Percentiles rank a stretch among this genome's conserved stretches.
Evolutionary conservation across 2,888 invertebrate genomes (phyloP).

Genomic region (Aphidoletes aphidimyza): DNA sequence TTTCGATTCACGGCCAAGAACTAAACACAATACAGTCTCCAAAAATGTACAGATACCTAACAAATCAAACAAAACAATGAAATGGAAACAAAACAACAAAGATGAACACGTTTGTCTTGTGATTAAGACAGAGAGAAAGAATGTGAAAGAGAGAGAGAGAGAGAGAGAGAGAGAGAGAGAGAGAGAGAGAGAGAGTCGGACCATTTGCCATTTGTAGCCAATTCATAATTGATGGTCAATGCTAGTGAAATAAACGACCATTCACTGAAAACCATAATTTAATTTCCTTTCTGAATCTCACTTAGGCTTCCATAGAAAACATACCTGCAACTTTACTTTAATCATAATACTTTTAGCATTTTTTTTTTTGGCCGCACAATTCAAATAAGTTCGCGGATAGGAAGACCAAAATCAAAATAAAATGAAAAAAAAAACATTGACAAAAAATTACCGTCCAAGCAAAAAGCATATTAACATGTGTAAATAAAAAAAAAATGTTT

Average conservation of each 20-base stretch:
- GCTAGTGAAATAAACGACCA: not conserved
- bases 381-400: too few species aligned
- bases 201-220: not conserved
- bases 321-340: not conserved
- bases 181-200: not conserved
- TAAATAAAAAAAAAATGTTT: conserved; percentile 11
- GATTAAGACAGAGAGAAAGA: too few species aligned
- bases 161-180: not conserved
- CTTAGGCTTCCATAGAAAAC: not conserved
- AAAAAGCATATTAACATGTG: not conserved
- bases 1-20: too few species aligned
- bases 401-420: not conserved
- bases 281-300: conserved; percentile 18
- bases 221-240: not conserved
- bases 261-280: conserved; percentile 1
- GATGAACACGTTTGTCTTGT: too few species aligned
- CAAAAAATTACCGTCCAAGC: not conserved
- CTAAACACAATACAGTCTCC: too few species aligned
- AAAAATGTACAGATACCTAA: too few species aligned
- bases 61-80: too few species aligned
- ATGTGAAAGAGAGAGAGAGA: not conserved
- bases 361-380: not conserved
- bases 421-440: not conserved
- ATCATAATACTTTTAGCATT: not conserved
- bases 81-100: too few species aligned